A percentile compares a stretch with the other conserved stretches of the same genome.
phyloP scores from a whole-genome alignment of 2,113 vertebrate species.

The Heterotis niloticus region DNA sequence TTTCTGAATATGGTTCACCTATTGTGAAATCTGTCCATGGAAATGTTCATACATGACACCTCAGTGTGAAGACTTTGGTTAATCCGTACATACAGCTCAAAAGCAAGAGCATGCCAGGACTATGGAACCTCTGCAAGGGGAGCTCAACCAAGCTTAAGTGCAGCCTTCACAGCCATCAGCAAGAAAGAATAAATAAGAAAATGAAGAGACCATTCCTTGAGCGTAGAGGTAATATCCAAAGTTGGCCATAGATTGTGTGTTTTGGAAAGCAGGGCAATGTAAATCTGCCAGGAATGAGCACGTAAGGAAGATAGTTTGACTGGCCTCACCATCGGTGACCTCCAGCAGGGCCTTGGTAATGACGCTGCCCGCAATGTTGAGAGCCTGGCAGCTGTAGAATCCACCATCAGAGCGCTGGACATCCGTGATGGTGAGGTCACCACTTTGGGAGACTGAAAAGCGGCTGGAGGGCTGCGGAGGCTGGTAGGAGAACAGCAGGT shows the following conservation, averaged over 20 bases:
- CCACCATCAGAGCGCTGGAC: constrained; percentile 88
- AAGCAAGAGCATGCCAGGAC: neutral
- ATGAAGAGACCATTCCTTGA: neutral
- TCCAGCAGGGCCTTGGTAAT: constrained; percentile 96
- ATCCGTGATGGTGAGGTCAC: constrained; percentile 91
- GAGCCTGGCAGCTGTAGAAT: constrained; percentile 96
- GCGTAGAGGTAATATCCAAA: no score
- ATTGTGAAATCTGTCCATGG: no score
- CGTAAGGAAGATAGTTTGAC: neutral
- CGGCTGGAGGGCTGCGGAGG: constrained; percentile 90
- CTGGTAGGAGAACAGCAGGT: constrained; percentile 93
- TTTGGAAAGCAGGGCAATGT: no score
- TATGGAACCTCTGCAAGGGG: no score
- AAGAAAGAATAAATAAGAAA: neutral
- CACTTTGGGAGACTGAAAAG: constrained; percentile 93
- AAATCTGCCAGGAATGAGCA: no score
- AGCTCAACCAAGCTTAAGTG: no score
- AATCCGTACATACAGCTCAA: neutral
- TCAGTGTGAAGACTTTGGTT: neutral
- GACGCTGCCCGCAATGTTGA: constrained; percentile 96
- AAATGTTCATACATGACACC: neutral
- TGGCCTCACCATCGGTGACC: constrained; percentile 87
- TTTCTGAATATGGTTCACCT: no score
- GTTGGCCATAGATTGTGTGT: no score
- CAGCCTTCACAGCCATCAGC: no score